Conservation (phyloP, 2,113 vertebrate species). For the Phocoena phocoena region DNA sequence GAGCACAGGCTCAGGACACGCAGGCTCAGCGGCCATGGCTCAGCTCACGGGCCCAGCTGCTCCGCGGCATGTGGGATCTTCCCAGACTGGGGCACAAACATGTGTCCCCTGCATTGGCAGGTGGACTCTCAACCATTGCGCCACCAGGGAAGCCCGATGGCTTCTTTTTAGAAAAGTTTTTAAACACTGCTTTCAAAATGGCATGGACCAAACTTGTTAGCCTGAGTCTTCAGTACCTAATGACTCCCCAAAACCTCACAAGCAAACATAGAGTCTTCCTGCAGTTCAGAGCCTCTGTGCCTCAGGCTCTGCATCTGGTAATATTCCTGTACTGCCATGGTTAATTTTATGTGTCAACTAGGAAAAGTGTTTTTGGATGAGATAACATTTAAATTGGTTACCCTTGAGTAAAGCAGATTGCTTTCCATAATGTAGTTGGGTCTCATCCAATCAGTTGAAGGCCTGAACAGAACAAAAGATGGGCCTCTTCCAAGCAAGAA, state of each 20-base stretch:
- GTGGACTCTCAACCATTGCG: too few relatives aligned
- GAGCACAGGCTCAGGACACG: too few relatives aligned
- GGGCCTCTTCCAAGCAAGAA: not conserved
- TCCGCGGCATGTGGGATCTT: too few relatives aligned
- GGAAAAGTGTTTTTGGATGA: not conserved
- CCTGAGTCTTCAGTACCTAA: not conserved
- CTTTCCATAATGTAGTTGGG: not conserved
- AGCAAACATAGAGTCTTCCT: not conserved
- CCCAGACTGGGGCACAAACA: too few relatives aligned
- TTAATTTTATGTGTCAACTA: not conserved
- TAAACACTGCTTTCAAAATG: not conserved
- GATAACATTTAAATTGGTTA: not conserved
- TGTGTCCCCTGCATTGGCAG: too few relatives aligned
- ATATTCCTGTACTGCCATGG: not conserved
- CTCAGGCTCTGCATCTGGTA: not conserved
- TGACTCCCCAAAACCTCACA: not conserved
- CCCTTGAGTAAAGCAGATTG: not conserved
- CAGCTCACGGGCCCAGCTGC: too few relatives aligned
- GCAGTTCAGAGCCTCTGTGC: not conserved
- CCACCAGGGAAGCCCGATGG: too few relatives aligned
- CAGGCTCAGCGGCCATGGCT: too few relatives aligned
- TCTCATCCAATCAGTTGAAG: not conserved
- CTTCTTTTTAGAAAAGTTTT: not conserved
- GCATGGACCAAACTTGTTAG: not conserved
- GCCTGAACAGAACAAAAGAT: not conserved